A percentile compares a stretch with the other conserved stretches of the same genome.
phyloP scores from a whole-genome alignment of 2,797 vertebrate species.

The Hemitrygon akajei region DNA sequence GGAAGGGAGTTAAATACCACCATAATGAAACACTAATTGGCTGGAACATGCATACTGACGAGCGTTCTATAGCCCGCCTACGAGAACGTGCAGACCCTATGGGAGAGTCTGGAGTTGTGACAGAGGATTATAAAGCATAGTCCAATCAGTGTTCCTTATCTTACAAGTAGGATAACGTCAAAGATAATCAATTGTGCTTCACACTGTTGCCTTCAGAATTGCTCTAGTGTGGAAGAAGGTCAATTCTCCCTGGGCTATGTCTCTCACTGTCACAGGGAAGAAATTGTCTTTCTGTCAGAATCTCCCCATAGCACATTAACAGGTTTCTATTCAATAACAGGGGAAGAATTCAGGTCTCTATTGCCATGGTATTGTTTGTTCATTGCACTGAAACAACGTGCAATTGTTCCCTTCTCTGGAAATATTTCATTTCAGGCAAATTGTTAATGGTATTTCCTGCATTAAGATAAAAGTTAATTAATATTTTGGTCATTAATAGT shows the following conservation, averaged over 20 bases:
- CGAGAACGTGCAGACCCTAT: too few relatives aligned
- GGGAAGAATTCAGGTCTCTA: background rate
- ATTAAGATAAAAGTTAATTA: background rate
- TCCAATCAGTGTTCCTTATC: background rate
- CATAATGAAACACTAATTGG: too few relatives aligned
- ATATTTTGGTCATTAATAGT: background rate
- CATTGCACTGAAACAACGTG: background rate
- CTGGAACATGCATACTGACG: too few relatives aligned
- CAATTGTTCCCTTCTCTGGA: background rate
- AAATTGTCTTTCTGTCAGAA: background rate
- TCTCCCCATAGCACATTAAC: background rate
- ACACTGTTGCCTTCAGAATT: background rate
- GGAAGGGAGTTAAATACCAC: too few relatives aligned
- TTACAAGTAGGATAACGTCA: background rate
- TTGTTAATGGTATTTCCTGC: background rate
- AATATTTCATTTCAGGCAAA: background rate
- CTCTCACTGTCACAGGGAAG: background rate
- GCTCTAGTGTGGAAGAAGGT: background rate
- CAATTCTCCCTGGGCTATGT: background rate
- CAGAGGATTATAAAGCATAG: background rate
- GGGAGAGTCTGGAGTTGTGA: too few relatives aligned
- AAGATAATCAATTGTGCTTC: background rate
- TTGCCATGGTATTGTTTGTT: background rate
- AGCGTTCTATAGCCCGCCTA: too few relatives aligned
- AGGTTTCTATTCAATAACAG: background rate